Conservation (phyloP, 53 echinoderm and acorn worm species). For the Mesocentrotus franciscanus region DNA sequence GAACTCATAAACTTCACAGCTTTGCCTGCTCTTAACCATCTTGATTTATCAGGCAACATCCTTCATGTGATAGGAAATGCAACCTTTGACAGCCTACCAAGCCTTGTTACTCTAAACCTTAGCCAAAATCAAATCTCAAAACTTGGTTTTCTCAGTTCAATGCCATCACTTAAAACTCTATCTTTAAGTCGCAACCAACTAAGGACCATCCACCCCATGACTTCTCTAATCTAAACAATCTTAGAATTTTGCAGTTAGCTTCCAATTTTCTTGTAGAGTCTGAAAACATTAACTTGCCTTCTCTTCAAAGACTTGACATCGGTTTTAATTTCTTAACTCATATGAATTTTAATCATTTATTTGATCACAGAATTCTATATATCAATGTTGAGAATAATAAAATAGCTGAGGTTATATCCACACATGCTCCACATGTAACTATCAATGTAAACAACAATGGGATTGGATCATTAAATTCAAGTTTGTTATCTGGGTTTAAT, state of each 20-base stretch:
- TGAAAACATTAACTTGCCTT: background rate
- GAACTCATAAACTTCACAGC: no score
- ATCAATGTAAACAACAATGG: background rate
- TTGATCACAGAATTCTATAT: background rate
- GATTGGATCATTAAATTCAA: slow-evolving; percentile 24
- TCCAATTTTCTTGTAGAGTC: background rate
- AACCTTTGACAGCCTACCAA: no score
- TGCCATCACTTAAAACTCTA: no score
- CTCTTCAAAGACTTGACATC: background rate
- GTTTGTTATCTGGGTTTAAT: background rate
- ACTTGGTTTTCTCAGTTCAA: no score
- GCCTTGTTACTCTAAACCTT: no score
- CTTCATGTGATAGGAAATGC: no score
- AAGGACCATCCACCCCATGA: no score
- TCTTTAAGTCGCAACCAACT: no score
- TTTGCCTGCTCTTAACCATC: no score
- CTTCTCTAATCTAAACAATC: background rate
- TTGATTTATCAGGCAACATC: no score
- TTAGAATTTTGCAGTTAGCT: background rate
- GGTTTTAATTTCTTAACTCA: background rate
- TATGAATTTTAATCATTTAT: background rate
- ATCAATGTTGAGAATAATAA: background rate
- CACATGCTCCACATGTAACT: no score
- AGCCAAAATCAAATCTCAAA: no score
- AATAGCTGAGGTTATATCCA: background rate